Evolutionary conservation across 2,797 vertebrate genomes (phyloP), one percentile per base, ranked within the genome.

Genomic region (Sebastes hubbsi): DNA sequence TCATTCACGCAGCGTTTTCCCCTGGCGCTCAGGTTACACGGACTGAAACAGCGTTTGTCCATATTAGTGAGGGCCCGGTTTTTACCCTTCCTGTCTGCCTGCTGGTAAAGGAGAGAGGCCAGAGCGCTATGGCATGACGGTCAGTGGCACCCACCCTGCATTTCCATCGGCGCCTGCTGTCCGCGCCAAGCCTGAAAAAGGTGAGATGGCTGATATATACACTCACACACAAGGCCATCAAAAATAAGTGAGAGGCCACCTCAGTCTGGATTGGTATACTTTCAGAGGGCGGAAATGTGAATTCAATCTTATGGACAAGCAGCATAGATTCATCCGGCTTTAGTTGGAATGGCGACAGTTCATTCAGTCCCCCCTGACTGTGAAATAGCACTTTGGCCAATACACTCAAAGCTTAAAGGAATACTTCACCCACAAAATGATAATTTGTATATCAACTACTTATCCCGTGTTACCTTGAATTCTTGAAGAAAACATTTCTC

Each of bases 141-240:
- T 90, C 90, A 88, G 89, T 90, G 92, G 93, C 90, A 93, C 91
- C 90, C 83, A 76, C 88, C 86, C 88, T 82, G 81, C 83, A 88
- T 94, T 93, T 93, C 86, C 88, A 91, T 88, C 42, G 86, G 90
- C 90, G 92, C 90, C 92, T 91, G 84, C 73, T 22, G 66, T 86
- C 84, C 78, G 72, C 59, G 93, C 92, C 92, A 93, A 92, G 71
- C 72, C 87, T 86, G 87, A 88, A 88, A 87, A 91, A 93, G 89
- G 91, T 94, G 96, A 97, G 97, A 96, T 96, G 96, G 95, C 95
- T 96, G 96, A 96, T 97, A 97, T 96, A 81, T 64, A 83, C 77
- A 65, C 77, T 73, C 38, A 72, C 84, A 77, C 54, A 81, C 55
- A 42, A 76, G 52, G 79, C 87, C 66, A 87, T 91, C 84, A 80